These are phyloP conservation scores for Harpegnathos saltator DNA, from an alignment of 1,140 invertebrate genomes.

Conservation along the genomic window DNA sequence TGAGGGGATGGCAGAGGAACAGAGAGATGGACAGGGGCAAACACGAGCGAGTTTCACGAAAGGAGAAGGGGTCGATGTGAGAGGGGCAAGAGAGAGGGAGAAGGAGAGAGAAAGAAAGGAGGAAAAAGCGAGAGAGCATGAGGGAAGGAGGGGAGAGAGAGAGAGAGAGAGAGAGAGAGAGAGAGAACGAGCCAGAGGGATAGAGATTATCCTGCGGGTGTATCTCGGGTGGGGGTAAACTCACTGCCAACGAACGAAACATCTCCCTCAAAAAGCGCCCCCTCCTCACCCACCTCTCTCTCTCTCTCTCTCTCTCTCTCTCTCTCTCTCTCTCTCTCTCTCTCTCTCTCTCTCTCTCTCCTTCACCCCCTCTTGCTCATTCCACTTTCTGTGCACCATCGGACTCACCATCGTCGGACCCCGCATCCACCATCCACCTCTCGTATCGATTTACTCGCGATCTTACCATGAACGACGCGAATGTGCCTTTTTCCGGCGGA, in stretches of 20 bases:
- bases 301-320: conserved; percentile 56
- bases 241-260: conserved; percentile 82
- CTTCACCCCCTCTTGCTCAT: background rate
- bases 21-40: conserved; percentile 58
- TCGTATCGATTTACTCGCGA: conserved; percentile 82
- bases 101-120: conserved; percentile 57
- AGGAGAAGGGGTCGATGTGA: conserved; percentile 52
- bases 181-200: conserved; percentile 68
- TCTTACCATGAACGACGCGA: conserved; percentile 75
- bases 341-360: too few relatives aligned
- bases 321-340: conserved; percentile 61
- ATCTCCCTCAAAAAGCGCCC: conserved; percentile 84
- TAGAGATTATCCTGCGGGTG: conserved; percentile 80
- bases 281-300: conserved; percentile 57
- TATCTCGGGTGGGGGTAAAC: conserved; percentile 66
- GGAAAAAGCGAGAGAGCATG: conserved; percentile 43
- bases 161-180: conserved; percentile 34
- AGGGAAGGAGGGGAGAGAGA: conserved; percentile 19
- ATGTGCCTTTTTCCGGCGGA: conserved; percentile 61
- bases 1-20: conserved; percentile 30
- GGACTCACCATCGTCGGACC: conserved; percentile 46
- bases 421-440: conserved; percentile 63
- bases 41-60: conserved; percentile 64
- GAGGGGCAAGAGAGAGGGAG: conserved; percentile 41
- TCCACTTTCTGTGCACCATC: conserved; percentile 46